Base-by-base conservation (phyloP, 1,140 invertebrate species). In the Arctopsyche grandis region DNA sequence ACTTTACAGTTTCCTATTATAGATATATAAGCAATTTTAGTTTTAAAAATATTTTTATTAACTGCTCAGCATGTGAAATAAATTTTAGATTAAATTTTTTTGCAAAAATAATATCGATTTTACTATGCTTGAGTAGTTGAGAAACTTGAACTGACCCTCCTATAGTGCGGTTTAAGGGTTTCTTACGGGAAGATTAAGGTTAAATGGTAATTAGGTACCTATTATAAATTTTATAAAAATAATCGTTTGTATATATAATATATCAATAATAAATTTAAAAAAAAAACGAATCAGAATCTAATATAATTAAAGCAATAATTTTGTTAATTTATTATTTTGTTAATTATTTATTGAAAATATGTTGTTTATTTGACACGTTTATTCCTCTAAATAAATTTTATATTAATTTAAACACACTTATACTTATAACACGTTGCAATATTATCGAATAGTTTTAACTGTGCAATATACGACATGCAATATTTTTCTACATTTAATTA, bases 271-370 rank as follows among this genome's bases (percentile, higher is more conserved):
- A 46, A 9, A 46, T 46, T 9, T 46, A 9, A 46, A 46, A 46
- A 46, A 52, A n/a, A 52, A 52, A n/a, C 1, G 1, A 52, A n/a
- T 14, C 48, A 60, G 9, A 19, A 0, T 60, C 19, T 16, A 19
- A 19, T 1, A 60, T 60, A 60, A 19, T 60, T 9, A 21, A 19
- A 7, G 5, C 16, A 60, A 60, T 19, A 60, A 1, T 60, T 19
- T 60, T 21, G 56, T 60, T 60, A 21, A 60, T 21, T 60, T 60
- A 60, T 60, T n/a, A 52, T n/a, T 52, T 52, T 52, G 16, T 52
- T 19, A 52, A 52, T n/a, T 52, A 52, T 52, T 19, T 52, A 52
- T 38, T 38, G 29, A 38, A 38, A 38, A 38, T 38, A 38, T 38
- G 29, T 38, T 38, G 29, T 38, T 38, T 38, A 38, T 38, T 1